Base-by-base conservation (phyloP, 30 jellyfish, hydroid and myxozoan genomes). In the Cassiopea xamachana region DNA sequence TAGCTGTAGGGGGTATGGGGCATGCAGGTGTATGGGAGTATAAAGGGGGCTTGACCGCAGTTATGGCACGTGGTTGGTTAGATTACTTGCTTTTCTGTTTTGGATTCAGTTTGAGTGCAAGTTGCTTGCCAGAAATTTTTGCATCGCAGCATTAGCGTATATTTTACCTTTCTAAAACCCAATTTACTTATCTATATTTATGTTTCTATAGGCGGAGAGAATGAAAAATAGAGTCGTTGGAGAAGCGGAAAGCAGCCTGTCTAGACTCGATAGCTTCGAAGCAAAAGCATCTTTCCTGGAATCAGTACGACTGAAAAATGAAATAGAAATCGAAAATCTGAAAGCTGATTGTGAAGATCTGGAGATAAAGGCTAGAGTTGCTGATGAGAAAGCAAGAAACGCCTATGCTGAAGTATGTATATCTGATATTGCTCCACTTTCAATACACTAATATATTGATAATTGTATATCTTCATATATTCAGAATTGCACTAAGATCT, bases 281-380 rank as follows among this genome's bases (percentile, higher is more conserved):
- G 17, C 64, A 1, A 88, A 80, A 71, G 85, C 95, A 1, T 18
- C 84, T 7, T 84, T 64, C 55, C 75, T 88, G 46, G 91, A 88
- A 58, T 77, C 90, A 13, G 14, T 79, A 2, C 18, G 90, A 71
- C 88, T 88, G 73, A 88, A 60, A 83, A 88, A 88, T 88, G 95
- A 77, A 72, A 88, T 88, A 81, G 95, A 88, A 62, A 88, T 88
- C 79, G 95, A 88, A 7, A 88, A 88, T 55, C 51, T 88, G 77
- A 82, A 59, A 50, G 81, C 85, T 27, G 95, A 88, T 39, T 60
- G 82, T 8, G 95, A 88, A 88, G 95, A 88, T 58, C 44, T 88
- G 87, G 95, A 88, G 46, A 73, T 74, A 44, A 69, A 72, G 15
- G 90, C 73, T 46, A 49, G 77, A 58, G 68, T 69, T 69, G 79